Percentiles rank a stretch among this genome's conserved stretches.
Evolutionary conservation across 2,113 vertebrate genomes (phyloP).

Genomic region (Coptodon rendalli): DNA sequence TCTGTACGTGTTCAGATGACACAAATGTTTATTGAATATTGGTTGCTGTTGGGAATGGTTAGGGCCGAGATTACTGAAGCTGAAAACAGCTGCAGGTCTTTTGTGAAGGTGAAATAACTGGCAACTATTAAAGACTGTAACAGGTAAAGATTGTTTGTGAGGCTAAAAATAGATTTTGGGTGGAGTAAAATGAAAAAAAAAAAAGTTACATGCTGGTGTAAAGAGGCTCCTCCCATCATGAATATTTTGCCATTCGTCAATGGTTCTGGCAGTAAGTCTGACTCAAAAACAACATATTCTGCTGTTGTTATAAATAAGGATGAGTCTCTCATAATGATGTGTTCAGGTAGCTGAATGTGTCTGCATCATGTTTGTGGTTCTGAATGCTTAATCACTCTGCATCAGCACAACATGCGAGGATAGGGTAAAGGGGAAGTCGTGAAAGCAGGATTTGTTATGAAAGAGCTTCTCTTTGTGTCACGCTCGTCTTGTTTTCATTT

Average conservation of each 20-base stretch:
- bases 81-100: background rate
- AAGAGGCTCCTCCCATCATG: background rate
- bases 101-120: background rate
- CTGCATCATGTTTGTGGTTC: background rate
- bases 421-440: background rate
- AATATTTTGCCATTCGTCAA: background rate
- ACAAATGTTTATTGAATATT: background rate
- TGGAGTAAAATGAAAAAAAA: background rate
- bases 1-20: background rate
- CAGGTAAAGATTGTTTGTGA: background rate
- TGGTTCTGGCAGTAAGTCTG: background rate
- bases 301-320: background rate
- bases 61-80: background rate
- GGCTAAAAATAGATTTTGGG: background rate
- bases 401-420: background rate
- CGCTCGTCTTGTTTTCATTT: background rate
- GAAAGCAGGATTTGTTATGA: slow-evolving; percentile 37
- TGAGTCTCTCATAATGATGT: background rate
- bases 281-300: background rate
- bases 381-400: background rate
- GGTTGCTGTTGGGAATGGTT: background rate
- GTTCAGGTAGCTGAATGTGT: background rate
- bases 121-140: background rate
- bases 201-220: background rate
- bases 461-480: slow-evolving; percentile 26